Evolutionary conservation across 2,888 invertebrate species (phyloP), one percentile per base, ranked within the genome.

Genomic region (Gryllus longicercus): DNA sequence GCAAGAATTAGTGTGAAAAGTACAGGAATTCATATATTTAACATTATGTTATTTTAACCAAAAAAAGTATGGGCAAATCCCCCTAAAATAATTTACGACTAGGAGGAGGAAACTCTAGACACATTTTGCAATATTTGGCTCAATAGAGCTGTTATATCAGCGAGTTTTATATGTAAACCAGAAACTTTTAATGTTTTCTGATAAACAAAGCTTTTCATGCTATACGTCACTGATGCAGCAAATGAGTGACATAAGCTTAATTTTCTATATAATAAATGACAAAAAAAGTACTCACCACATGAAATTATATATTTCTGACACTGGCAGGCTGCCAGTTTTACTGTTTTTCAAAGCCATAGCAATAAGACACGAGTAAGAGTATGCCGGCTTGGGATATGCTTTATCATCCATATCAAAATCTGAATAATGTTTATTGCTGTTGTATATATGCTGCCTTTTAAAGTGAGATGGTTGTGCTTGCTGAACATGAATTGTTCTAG

Each of bases 311-410:
- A 99, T 99, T 89, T 99, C 99, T 16, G 97, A 97, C 63, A 99
- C 99, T 5, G 98, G 98, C 85, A 99, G 88, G 85, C 96, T 96
- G 80, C 98, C 98, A 80, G 95, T 95, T 84, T 94, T 91, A 82
- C 98, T 97, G 87, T 99, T 99, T 88, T 98, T 98, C 82, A 99
- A 89, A 8, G 99, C 98, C 95, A 99, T 95, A 1, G 98, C 98
- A 86, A 99, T 99, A 83, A 99, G 91, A 88, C 98, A 99, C 81
- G 97, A 97, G 87, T 99, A 99, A 18, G 98, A 98, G 88, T 98
- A 99, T 4, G 96, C 96, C 10, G 99, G 99, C 87, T 99, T 99
- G 0, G 98, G 98, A 85, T 93, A 98, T 77, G 91, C 91, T 81
- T 91, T 91, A 77, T 89, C 89, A 84, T 87, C 88, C 85, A 89